phyloP scores from a whole-genome alignment of 2,797 vertebrate genomes.

The Sandelia bainsii region DNA sequence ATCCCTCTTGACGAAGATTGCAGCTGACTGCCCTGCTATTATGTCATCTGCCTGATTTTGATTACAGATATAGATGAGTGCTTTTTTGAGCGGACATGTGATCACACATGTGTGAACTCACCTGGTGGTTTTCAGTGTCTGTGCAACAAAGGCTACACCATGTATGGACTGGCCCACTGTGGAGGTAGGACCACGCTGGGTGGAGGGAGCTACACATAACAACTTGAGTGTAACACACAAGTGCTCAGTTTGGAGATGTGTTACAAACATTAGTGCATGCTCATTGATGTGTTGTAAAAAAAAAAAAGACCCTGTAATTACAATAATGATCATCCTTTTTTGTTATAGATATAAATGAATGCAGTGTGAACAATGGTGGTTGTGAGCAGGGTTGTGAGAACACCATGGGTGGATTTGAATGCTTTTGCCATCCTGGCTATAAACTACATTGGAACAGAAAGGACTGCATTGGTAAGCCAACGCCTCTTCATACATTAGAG shows the following conservation, averaged over 20 bases:
- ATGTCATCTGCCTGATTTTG: slow-evolving; percentile 74
- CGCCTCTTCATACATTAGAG: slow-evolving; percentile 70
- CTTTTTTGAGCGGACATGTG: slow-evolving; percentile 95
- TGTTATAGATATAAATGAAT: slow-evolving; percentile 93
- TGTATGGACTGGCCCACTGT: slow-evolving; percentile 95
- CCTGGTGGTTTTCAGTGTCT: slow-evolving; percentile 93
- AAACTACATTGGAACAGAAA: slow-evolving; percentile 99
- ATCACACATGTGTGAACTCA: slow-evolving; percentile 95
- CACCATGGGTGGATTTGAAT: slow-evolving; percentile 89
- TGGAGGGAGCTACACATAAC: slow-evolving; percentile 36
- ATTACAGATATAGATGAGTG: slow-evolving; percentile 98
- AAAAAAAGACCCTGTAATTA: slow-evolving; percentile 28
- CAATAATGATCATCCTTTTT: slow-evolving; percentile 24
- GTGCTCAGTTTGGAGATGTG: slow-evolving; percentile 24
- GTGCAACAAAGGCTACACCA: slow-evolving; percentile 93
- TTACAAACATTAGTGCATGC: slow-evolving; percentile 3
- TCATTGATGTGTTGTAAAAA: slow-evolving; percentile 10
- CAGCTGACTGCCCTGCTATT: slow-evolving; percentile 69
- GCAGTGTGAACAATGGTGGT: slow-evolving; percentile 95
- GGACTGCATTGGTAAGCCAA: slow-evolving; percentile 96
- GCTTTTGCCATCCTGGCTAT: slow-evolving; percentile 90
- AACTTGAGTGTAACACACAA: slow-evolving; percentile 40
- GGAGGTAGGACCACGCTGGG: slow-evolving; percentile 87
- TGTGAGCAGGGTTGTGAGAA: slow-evolving; percentile 95
- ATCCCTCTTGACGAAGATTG: slow-evolving; percentile 66